These are phyloP conservation scores for Muschampia staudingeri DNA, from an alignment of 2,888 invertebrate species.

Conservation along the genomic window DNA sequence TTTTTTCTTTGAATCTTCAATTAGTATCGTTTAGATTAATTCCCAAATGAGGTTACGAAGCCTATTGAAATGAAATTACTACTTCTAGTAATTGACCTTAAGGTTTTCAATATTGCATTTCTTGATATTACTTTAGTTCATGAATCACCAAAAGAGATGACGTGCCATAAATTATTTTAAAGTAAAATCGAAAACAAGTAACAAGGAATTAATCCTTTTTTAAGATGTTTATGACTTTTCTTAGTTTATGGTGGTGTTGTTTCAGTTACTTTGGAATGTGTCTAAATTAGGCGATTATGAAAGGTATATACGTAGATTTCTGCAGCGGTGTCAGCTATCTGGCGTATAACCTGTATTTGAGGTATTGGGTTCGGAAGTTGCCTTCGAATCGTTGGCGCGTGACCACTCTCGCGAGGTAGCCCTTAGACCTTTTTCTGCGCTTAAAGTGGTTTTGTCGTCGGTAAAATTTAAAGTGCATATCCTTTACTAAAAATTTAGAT, in stretches of 20 bases:
- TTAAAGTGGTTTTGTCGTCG: not conserved
- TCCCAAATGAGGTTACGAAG: slow-evolving; percentile 32
- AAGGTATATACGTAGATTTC: slow-evolving; percentile 34
- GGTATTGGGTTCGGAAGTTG: slow-evolving; percentile 47
- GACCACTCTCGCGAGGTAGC: slow-evolving; percentile 34
- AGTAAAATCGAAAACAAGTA: too few species aligned
- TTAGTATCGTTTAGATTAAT: slow-evolving; percentile 10
- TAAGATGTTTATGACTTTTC: not conserved
- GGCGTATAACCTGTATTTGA: slow-evolving; percentile 38
- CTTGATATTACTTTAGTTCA: not conserved
- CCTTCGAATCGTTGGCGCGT: slow-evolving; percentile 43
- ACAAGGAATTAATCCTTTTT: too few species aligned
- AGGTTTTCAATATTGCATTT: not conserved
- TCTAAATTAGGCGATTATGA: slow-evolving; percentile 18
- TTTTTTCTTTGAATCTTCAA: not conserved
- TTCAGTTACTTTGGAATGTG: not conserved
- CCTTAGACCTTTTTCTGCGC: slow-evolving; percentile 29
- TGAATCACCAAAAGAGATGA: too few species aligned
- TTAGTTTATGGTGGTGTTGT: not conserved
- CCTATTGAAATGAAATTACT: slow-evolving; percentile 20
- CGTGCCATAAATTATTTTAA: too few species aligned
- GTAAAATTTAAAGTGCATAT: not conserved
- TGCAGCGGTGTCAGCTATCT: slow-evolving; percentile 42
- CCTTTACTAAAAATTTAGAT: too few species aligned
- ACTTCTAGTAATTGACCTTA: not conserved